Evolutionary conservation across 2,113 vertebrate species (phyloP), one percentile per base, ranked within the genome.

Genomic region (Ceratotherium simum): DNA sequence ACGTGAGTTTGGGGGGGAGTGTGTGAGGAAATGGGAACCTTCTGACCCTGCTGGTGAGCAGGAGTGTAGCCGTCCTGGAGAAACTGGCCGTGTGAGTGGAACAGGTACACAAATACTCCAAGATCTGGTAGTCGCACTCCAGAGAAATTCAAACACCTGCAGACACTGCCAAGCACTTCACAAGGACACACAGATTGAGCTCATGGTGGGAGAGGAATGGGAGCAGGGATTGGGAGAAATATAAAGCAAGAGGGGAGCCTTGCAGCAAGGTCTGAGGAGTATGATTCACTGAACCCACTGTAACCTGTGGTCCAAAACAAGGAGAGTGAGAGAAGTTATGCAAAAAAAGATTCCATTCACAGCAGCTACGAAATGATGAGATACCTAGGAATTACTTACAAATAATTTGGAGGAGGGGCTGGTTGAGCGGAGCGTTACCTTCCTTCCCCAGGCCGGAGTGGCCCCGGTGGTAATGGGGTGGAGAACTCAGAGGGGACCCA

Each of bases 181-280:
- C 33, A 17, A 31, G 90, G 72, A 46, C n/a, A 1, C 2, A 0
- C 2, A 11, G 5, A 25, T 6, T 8, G 67, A 67, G 81, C 21
- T 29, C 65, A 14, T 0, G 4, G 33, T 10, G 20, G 27, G 48
- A 2, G 14, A 4, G 2, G 23, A 0, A 16, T 7, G 33, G 39
- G 84, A 90, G 4, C 18, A 23, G 67, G 13, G 25, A 14, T 11
- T 48, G 65, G 31, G 42, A 31, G 12, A 2, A 2, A 46, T 79
- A 11, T 27, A 48, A 76, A 86, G 62, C 11, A 14, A 39, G 39
- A 11, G 29, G 6, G 6, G 25, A 36, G 14, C 25, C 51, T 67
- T 27, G 54, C 21, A 0, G 83, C 56, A 14, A 65, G 33, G 27
- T 73, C n/a, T 5, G 54, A 81, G 51, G 25, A 2, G 64, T 51